Percentiles rank a stretch among this genome's conserved stretches.
Evolutionary conservation across 2,113 vertebrate genomes (phyloP).

Genomic region (Brachyhypopomus gauderio): DNA sequence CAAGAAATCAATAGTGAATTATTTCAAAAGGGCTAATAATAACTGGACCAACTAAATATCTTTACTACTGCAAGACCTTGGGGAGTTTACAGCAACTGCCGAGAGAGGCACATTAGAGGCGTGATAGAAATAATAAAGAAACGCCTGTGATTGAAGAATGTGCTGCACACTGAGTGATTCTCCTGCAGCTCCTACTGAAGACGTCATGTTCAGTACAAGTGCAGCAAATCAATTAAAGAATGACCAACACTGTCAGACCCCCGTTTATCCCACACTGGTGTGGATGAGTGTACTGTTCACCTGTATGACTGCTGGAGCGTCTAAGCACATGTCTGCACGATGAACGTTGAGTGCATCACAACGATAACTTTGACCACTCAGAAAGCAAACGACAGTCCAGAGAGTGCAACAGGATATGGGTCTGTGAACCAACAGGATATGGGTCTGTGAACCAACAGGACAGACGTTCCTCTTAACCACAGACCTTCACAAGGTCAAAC

Average conservation of each 20-base stretch:
- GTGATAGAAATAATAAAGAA: not conserved
- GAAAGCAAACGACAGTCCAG: no score
- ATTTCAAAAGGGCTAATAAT: conserved; percentile 51
- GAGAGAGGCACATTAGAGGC: not conserved
- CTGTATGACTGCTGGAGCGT: not conserved
- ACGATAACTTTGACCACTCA: no score
- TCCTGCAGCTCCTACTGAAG: not conserved
- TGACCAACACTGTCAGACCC: not conserved
- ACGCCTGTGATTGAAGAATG: not conserved
- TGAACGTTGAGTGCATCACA: no score
- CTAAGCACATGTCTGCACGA: no score
- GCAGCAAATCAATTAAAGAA: not conserved
- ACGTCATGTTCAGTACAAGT: not conserved
- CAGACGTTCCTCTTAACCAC: no score
- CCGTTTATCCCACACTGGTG: no score
- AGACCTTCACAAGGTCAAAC: no score
- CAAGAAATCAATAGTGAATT: conserved; percentile 65
- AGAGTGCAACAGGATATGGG: no score
- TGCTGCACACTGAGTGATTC: not conserved
- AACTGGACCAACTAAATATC: conserved; percentile 30
- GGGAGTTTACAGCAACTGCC: conserved; percentile 10
- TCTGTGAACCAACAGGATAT: no score
- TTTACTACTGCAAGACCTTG: conserved; percentile 22
- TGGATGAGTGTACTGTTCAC: not conserved
- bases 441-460: no score